These are phyloP conservation scores for Dysdera silvatica DNA, from an alignment of 1,140 invertebrate species.

Conservation along the genomic window DNA sequence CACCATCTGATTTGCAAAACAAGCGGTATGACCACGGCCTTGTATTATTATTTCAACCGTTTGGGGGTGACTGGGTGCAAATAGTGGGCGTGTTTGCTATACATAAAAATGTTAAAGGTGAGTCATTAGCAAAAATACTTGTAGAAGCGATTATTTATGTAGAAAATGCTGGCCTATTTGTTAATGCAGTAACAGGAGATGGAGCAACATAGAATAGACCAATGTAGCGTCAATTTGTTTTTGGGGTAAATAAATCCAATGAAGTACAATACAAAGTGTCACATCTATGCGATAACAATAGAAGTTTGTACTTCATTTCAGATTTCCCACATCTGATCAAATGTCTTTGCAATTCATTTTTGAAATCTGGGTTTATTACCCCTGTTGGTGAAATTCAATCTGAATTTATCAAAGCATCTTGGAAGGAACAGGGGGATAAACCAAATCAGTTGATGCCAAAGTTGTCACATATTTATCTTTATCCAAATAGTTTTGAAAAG, in stretches of 20 bases:
- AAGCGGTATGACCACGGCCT: background rate
- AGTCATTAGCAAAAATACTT: background rate
- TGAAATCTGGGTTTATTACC: too few species aligned
- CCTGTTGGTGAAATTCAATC: too few species aligned
- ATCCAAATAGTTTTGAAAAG: too few species aligned
- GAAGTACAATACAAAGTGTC: background rate
- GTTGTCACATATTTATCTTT: too few species aligned
- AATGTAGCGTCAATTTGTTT: background rate
- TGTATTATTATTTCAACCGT: background rate
- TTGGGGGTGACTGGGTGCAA: background rate
- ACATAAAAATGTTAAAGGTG: background rate
- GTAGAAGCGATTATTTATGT: background rate
- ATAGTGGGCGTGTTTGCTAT: background rate
- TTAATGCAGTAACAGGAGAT: slow-evolving; percentile 1
- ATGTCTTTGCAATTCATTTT: background rate
- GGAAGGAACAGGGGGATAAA: too few species aligned
- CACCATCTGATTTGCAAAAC: too few species aligned
- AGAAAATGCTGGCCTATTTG: background rate
- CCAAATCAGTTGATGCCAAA: too few species aligned
- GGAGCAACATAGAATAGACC: slow-evolving; percentile 4
- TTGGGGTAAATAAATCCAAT: background rate
- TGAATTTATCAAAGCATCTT: too few species aligned
- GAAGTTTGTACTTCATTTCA: background rate
- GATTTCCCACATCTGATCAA: slow-evolving; percentile 1
- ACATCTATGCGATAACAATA: background rate